Evolutionary conservation across 2,113 vertebrate species (phyloP).

Genomic region (Protobothrops mucrosquamatus): DNA sequence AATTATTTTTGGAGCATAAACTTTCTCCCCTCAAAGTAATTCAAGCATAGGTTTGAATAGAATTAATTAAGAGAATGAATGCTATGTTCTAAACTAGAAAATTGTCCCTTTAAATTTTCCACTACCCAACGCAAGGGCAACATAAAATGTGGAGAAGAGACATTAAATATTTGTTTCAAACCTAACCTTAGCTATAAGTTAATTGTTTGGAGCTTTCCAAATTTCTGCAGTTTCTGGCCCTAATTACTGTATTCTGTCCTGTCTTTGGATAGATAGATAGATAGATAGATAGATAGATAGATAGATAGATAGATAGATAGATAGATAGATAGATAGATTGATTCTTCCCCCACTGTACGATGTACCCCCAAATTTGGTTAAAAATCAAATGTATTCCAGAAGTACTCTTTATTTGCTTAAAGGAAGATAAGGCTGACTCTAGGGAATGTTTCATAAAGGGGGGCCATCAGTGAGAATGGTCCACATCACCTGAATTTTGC

Average conservation of each 20-base stretch:
- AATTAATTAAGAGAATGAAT: not conserved
- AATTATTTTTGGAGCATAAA: not conserved
- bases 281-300: no score
- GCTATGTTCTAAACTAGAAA: not conserved
- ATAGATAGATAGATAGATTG: not conserved
- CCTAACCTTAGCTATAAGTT: not conserved
- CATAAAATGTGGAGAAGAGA: not conserved
- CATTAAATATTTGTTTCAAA: not conserved
- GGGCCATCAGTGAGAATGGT: not conserved
- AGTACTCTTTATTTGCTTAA: not conserved
- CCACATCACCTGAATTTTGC: not conserved
- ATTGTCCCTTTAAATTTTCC: not conserved
- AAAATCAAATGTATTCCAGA: not conserved
- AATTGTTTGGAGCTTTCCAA: slow-evolving; percentile 6
- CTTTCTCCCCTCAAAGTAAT: not conserved
- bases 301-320: no score
- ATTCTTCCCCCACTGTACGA: not conserved
- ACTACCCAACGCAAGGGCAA: not conserved
- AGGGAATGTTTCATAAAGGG: not conserved
- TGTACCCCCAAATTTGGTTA: not conserved
- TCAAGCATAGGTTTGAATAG: not conserved
- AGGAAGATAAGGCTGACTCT: not conserved
- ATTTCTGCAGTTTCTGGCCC: not conserved
- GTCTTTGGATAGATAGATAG: not conserved
- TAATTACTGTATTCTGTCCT: not conserved